Percentiles rank a stretch among this genome's conserved stretches.
phyloP scores from a whole-genome alignment of 2,797 vertebrate genomes.

The Psittacula derbiana region DNA sequence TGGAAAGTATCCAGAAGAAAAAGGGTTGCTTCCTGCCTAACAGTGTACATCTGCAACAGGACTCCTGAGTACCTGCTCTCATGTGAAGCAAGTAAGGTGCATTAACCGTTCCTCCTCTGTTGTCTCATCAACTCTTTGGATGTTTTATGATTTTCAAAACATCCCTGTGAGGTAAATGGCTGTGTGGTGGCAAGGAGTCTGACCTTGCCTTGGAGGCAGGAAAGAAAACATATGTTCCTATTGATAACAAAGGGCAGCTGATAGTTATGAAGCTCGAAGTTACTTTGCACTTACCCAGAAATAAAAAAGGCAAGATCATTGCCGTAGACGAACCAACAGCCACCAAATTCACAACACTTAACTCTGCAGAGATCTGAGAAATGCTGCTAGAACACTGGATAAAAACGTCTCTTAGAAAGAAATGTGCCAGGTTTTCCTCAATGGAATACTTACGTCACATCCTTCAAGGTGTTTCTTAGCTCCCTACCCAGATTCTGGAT shows the following conservation, averaged over 20 bases:
- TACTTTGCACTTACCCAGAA: not conserved
- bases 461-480: constrained; percentile 91
- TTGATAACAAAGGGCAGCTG: not conserved
- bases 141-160: not conserved
- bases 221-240: not conserved
- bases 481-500: constrained; percentile 94
- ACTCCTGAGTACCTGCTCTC: not conserved
- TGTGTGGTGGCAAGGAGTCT: not conserved
- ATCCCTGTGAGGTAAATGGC: not conserved
- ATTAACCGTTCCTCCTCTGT: not conserved
- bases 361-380: not conserved
- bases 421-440: not conserved
- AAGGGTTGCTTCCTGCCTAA: not conserved
- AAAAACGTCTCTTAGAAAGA: not conserved
- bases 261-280: not conserved
- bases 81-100: not conserved
- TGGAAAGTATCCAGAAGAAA: not conserved
- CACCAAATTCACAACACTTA: not conserved
- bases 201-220: not conserved
- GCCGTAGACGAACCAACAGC: not conserved
- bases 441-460: constrained; percentile 85
- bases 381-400: not conserved
- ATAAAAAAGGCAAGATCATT: not conserved
- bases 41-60: too few species aligned
- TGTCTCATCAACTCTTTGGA: not conserved